Percentiles rank a stretch among this genome's conserved stretches.
phyloP scores from a whole-genome alignment of 2,113 vertebrate genomes.

The Panthera leo region DNA sequence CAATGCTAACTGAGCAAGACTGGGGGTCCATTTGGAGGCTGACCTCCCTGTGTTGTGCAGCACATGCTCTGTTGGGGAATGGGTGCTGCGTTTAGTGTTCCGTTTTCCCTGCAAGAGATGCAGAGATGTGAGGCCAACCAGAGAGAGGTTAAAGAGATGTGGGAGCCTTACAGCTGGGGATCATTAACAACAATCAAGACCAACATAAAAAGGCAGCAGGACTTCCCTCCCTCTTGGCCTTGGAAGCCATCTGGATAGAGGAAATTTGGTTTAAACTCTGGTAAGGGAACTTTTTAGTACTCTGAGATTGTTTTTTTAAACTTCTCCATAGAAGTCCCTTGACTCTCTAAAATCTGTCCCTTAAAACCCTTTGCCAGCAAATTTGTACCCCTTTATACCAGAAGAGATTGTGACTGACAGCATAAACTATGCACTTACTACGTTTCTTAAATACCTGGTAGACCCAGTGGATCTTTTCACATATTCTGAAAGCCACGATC shows the following conservation, averaged over 20 bases:
- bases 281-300: slow-evolving; percentile 69
- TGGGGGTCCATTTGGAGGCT: slow-evolving; percentile 37
- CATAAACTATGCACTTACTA: neutral
- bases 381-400: neutral
- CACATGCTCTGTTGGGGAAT: slow-evolving; percentile 42
- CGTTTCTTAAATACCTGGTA: neutral
- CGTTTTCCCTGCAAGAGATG: slow-evolving; percentile 69
- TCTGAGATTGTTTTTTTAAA: slow-evolving; percentile 37
- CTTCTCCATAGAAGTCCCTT: slow-evolving; percentile 15
- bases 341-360: slow-evolving; percentile 14
- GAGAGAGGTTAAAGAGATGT: slow-evolving; percentile 80
- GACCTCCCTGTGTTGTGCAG: slow-evolving; percentile 24
- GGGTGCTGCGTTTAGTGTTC: slow-evolving; percentile 75
- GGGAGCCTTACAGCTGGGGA: slow-evolving; percentile 79
- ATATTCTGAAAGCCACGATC: neutral
- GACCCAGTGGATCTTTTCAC: neutral
- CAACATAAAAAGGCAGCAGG: slow-evolving; percentile 81
- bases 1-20: slow-evolving; percentile 3
- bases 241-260: slow-evolving; percentile 79
- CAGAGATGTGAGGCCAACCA: slow-evolving; percentile 78
- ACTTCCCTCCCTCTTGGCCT: slow-evolving; percentile 77
- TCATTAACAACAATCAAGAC: slow-evolving; percentile 81
- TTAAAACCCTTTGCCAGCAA: neutral
- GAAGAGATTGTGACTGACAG: neutral
- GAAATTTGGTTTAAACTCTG: slow-evolving; percentile 72